Evolutionary conservation across 2,797 vertebrate species (phyloP).

Genomic region (Esox masquinongy): DNA sequence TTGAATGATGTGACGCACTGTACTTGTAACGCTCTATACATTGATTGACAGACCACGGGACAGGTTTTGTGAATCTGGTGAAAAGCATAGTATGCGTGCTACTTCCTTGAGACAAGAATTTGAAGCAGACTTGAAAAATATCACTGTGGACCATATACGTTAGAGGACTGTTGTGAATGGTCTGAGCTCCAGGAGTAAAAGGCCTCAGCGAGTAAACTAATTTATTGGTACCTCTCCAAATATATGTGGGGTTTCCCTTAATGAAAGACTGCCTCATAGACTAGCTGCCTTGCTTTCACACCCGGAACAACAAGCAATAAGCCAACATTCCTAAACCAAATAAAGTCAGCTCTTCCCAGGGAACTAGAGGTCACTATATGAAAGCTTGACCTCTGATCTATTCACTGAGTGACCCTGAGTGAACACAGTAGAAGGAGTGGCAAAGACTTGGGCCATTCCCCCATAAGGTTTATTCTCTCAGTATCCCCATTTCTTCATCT

Average conservation of each 20-base stretch:
- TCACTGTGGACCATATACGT: neutral
- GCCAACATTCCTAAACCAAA: neutral
- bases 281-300: neutral
- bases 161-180: neutral
- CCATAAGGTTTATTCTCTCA: neutral
- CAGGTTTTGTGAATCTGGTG: neutral
- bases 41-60: neutral
- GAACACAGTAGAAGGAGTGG: neutral
- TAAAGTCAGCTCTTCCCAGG: neutral
- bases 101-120: neutral
- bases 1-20: neutral
- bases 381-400: neutral
- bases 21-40: neutral
- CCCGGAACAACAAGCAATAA: neutral
- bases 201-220: neutral
- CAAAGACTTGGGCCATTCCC: neutral
- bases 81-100: neutral
- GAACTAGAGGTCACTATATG: neutral
- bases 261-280: neutral
- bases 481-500: neutral
- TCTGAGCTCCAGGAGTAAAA: neutral
- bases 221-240: neutral
- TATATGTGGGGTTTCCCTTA: neutral
- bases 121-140: neutral
- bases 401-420: neutral